A percentile compares a stretch with the other conserved stretches of the same genome.
Conservation (phyloP, 2,888 invertebrate genomes). For the Dasypolia templi region DNA sequence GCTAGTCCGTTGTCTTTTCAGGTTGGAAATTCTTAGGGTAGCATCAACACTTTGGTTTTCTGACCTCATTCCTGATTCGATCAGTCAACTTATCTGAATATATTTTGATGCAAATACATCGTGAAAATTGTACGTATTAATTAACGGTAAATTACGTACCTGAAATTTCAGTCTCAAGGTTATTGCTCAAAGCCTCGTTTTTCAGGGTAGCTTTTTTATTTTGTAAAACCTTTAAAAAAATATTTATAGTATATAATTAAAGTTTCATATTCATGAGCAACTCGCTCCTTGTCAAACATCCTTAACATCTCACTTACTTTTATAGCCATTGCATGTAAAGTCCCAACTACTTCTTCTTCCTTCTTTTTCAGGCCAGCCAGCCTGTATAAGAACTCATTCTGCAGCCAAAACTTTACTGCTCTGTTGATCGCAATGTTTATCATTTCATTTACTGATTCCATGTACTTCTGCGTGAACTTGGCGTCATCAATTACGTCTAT, state of each 20-base stretch:
- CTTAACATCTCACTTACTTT: slow-evolving; percentile 5
- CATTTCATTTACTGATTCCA: slow-evolving; percentile 13
- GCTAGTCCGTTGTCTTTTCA: background rate
- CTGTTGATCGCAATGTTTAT: background rate
- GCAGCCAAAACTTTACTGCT: slow-evolving; percentile 22
- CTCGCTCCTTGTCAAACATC: background rate
- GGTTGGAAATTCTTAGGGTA: background rate
- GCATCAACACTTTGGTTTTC: background rate
- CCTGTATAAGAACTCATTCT: slow-evolving; percentile 18
- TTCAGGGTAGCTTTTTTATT: slow-evolving; percentile 19
- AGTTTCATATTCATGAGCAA: background rate
- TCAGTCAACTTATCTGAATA: background rate
- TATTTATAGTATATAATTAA: background rate
- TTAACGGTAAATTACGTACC: too few species aligned
- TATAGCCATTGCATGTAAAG: slow-evolving; percentile 18
- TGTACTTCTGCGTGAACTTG: slow-evolving; percentile 9
- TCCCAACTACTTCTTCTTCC: slow-evolving; percentile 11
- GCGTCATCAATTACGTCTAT: slow-evolving; percentile 20
- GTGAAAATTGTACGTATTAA: too few species aligned
- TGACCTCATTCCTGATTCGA: background rate
- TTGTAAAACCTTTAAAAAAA: slow-evolving; percentile 18
- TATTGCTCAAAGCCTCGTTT: background rate
- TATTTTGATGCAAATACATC: background rate
- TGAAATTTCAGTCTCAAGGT: background rate
- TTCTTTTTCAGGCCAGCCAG: slow-evolving; percentile 20